Percentiles rank a stretch among this genome's conserved stretches.
These are phyloP conservation scores for Pelagia noctiluca DNA, from an alignment of 30 jellyfish, hydroid and myxozoan species.

Conservation along the genomic window DNA sequence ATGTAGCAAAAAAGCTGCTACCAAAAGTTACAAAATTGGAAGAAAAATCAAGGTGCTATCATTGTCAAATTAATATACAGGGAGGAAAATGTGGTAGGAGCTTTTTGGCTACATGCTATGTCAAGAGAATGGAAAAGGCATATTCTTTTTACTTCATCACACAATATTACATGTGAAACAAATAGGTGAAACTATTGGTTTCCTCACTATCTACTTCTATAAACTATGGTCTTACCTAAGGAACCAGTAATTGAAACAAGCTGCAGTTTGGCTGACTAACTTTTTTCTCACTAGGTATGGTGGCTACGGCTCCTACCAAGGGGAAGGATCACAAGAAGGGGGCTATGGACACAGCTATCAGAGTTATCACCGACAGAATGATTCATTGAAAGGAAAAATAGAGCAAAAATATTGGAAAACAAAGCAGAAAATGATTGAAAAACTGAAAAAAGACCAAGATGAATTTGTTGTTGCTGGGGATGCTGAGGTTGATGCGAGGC, in stretches of 20 bases:
- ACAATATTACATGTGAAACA: no score
- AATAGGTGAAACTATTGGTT: no score
- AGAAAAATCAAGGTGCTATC: no score
- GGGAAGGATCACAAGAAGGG: slow-evolving; percentile 59
- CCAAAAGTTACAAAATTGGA: no score
- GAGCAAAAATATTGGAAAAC: slow-evolving; percentile 97
- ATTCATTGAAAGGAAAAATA: slow-evolving; percentile 86
- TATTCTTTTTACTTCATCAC: no score
- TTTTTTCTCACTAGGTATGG: slow-evolving; percentile 13
- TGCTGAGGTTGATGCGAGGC: slow-evolving; percentile 97
- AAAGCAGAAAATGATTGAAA: slow-evolving; percentile 92
- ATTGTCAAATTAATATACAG: no score
- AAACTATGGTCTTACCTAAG: no score
- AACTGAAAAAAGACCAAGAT: slow-evolving; percentile 95
- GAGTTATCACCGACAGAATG: slow-evolving; percentile 74
- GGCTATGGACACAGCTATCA: slow-evolving; percentile 89
- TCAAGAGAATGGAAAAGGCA: no score
- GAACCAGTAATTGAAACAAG: not conserved
- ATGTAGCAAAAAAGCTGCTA: no score
- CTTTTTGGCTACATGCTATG: no score
- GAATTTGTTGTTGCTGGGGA: slow-evolving; percentile 99
- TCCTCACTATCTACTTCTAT: no score
- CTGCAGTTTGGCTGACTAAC: not conserved
- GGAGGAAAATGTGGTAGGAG: no score
- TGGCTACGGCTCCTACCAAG: slow-evolving; percentile 48